Evolutionary conservation across 2,113 vertebrate genomes (phyloP), one percentile per base, ranked within the genome.

Genomic region (Syngnathus floridae): DNA sequence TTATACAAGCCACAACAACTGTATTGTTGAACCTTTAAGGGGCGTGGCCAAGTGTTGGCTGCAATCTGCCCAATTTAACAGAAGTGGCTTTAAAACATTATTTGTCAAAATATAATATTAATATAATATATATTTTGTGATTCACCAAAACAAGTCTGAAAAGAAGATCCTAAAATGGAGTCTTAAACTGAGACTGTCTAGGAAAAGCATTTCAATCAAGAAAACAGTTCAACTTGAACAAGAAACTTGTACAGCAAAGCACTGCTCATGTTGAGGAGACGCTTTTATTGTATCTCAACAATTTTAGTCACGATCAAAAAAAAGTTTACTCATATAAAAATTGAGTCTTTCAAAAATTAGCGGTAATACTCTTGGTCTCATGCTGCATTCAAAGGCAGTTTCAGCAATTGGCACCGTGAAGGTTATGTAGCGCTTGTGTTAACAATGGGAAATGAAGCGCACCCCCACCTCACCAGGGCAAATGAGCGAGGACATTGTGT

Each of bases 361-460:
- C n/a, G 3, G 51, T 26, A 1, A 54, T 54, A 22, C 5, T 54
- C n/a, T 22, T 13, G 0, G 22, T 55, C 52, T 1, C 12, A 13
- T 26, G 22, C 22, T 55, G 22, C 52, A 14, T 31, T 60, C 57
- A 60, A 60, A 60, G 17, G 7, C 9, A 38, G 10, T 19, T 4
- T 59, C 16, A 35, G 55, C 55, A 57, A 36, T 57, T 35, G 31
- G 4, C 55, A 57, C 12, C 8, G 1, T 57, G 9, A 79, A 74
- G 66, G 51, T 65, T 52, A 49, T 48, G 21, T 3, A 49, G 61
- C 67, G 67, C 66, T 67, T 81, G 64, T 35, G 66, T 48, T 65
- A 77, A 61, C 63, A 72, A 83, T 74, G 78, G 71, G 73, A 54
- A 57, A 71, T 73, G 40, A 61, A 69, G 55, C 46, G n/a, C n/a